A percentile compares a stretch with the other conserved stretches of the same genome.
These are phyloP conservation scores for Palythoa heliodiscus DNA, from an alignment of 92 coral and sea anemone genomes.

Conservation along the genomic window DNA sequence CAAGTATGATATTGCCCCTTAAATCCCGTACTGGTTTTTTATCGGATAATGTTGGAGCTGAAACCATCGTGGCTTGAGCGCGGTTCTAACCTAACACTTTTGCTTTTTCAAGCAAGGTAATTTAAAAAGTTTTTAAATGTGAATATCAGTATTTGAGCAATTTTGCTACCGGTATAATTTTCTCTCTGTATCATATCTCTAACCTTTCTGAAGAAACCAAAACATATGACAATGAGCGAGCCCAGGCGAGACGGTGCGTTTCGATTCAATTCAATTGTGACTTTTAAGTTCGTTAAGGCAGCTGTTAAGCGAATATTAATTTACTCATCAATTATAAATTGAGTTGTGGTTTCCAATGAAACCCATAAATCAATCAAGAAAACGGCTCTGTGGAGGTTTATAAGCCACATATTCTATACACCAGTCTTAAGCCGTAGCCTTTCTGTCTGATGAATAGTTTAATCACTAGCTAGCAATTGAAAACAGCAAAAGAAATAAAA, in stretches of 20 bases:
- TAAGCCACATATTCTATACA: background rate
- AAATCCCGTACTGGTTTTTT: conserved; percentile 1
- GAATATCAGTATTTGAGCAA: background rate
- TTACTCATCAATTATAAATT: conserved; percentile 38
- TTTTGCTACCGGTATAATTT: background rate
- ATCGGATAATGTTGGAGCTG: background rate
- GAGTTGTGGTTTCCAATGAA: conserved; percentile 3
- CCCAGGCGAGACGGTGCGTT: background rate
- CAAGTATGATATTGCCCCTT: conserved; percentile 41
- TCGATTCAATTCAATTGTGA: conserved; percentile 16
- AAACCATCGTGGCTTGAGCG: conserved; percentile 16
- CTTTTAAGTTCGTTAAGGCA: conserved; percentile 29
- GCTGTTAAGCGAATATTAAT: conserved; percentile 33
- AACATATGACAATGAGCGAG: background rate
- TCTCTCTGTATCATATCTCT: background rate
- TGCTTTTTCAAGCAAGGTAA: background rate
- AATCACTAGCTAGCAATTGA: background rate
- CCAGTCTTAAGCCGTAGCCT: background rate
- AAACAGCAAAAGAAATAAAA: background rate
- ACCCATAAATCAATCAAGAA: background rate
- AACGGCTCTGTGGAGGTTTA: background rate
- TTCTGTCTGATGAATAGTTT: background rate
- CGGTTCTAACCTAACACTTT: background rate
- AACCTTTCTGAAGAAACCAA: background rate
- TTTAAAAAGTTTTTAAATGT: background rate